Evolutionary conservation across 2,888 invertebrate genomes (phyloP), one percentile per base, ranked within the genome.

Genomic region (Leptopilina myrica): DNA sequence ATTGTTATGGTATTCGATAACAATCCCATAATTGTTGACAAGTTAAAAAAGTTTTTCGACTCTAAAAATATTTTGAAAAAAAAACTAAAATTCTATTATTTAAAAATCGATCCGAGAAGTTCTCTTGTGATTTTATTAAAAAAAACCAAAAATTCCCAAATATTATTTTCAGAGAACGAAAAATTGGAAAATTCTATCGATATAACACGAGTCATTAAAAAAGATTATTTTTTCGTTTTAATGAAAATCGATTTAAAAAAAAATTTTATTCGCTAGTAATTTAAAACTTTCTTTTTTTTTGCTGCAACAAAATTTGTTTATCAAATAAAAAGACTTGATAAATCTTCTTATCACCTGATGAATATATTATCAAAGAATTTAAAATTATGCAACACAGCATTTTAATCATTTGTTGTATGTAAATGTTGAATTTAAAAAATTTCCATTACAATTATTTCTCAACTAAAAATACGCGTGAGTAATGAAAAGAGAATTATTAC

Each of bases 291-390:
- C n/a, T n/a, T 20, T 20, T 62, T 62, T 62, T 15, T 15, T 20
- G 20, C 9, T 62, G 62, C 62, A 62, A 62, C 62, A 73, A 73
- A 33, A n/a, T n/a, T 14, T 33, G n/a, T 26, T 73, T 33, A 73
- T 73, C 15, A 73, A 73, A 56, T 73, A 56, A 11, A 5, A 11
- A 9, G 15, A n/a, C 15, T 7, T 56, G 56, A 73, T 73, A 73
- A 73, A 73, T 33, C 73, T 56, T n/a, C 73, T 73, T 73, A 73
- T 73, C 73, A 56, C n/a, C 15, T 40, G 56, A 14, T 73, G 73
- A 56, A 73, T 56, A 66, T 11, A 66, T 66, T 46, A 62, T 62
- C 15, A 66, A 15, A 8, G 1, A 5, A 46, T 15, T n/a, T 15
- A 7, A 73, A n/a, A 73, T 40, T 56, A 73, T 53, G 53, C 8